Conservation (phyloP, 2,797 vertebrate genomes). For the Syndactyla subalaris region DNA sequence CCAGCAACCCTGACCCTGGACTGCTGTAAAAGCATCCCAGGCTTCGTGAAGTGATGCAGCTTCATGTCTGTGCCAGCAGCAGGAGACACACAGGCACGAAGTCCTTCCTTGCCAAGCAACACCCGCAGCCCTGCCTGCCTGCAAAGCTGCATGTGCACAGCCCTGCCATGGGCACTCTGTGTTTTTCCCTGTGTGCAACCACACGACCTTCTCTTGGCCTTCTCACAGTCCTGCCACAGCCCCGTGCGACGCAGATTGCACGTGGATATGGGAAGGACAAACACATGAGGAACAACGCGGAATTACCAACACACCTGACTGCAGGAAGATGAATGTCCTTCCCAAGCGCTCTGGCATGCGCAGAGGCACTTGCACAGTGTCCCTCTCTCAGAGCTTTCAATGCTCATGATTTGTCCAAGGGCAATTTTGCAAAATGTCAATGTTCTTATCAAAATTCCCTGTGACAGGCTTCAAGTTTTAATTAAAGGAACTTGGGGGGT, state of each 20-base stretch:
- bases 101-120: background rate
- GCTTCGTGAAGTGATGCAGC: background rate
- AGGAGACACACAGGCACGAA: background rate
- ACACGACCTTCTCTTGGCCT: background rate
- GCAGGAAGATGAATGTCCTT: background rate
- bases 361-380: background rate
- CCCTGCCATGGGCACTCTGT: accelerated
- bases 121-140: accelerated
- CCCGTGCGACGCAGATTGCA: background rate
- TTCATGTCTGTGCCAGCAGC: background rate
- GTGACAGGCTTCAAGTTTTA: background rate
- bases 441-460: background rate
- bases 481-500: background rate
- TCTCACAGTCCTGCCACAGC: background rate
- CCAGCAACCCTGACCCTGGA: background rate
- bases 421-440: conserved; percentile 3
- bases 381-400: background rate
- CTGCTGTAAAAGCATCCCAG: background rate
- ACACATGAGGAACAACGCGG: background rate
- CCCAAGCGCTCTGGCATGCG: background rate
- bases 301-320: background rate
- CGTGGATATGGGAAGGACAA: background rate
- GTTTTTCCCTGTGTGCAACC: background rate
- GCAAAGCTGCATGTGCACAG: accelerated
- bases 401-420: background rate